Evolutionary conservation across 2,888 invertebrate species (phyloP).

Genomic region (Stenolophus ochropezus): DNA sequence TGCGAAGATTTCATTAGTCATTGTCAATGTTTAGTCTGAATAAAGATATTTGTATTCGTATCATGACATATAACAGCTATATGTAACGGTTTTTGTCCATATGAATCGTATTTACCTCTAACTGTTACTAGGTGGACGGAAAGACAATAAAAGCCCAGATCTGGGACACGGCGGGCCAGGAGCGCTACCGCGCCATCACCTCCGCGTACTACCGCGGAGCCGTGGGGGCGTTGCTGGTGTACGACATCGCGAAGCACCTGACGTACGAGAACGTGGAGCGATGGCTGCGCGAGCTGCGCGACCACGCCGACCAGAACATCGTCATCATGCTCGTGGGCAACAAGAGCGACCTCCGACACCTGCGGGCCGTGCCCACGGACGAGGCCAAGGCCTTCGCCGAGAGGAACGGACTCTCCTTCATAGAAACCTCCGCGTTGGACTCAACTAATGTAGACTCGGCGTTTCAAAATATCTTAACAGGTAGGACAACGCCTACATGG

Average conservation of each 20-base stretch:
- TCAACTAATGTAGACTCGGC: conserved; percentile 99
- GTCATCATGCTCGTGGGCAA: conserved; percentile 99
- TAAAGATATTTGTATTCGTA: no score
- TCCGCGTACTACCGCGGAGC: conserved; percentile 99
- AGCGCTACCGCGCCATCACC: conserved; percentile 97
- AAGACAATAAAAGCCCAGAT: conserved; percentile 99
- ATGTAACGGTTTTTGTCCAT: background rate
- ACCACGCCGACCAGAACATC: conserved; percentile 99
- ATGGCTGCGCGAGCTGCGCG: conserved; percentile 97
- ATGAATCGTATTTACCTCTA: background rate
- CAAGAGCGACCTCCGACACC: conserved; percentile 97
- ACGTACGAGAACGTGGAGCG: conserved; percentile 99
- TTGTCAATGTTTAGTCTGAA: no score
- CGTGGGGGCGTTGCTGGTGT: conserved; percentile 98
- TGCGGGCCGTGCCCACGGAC: conserved; percentile 98
- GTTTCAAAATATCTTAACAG: conserved; percentile 99
- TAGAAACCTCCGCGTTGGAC: conserved; percentile 99
- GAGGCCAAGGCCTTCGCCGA: conserved; percentile 99
- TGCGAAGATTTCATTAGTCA: no score
- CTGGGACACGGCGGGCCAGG: conserved; percentile 99
- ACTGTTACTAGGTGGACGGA: conserved; percentile 87
- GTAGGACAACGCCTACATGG: conserved; percentile 71
- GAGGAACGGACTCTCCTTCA: conserved; percentile 96
- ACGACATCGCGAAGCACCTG: conserved; percentile 99
- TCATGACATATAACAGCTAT: background rate